These are phyloP conservation scores for Gryllus longicercus DNA, from an alignment of 2,888 invertebrate genomes.

Conservation along the genomic window DNA sequence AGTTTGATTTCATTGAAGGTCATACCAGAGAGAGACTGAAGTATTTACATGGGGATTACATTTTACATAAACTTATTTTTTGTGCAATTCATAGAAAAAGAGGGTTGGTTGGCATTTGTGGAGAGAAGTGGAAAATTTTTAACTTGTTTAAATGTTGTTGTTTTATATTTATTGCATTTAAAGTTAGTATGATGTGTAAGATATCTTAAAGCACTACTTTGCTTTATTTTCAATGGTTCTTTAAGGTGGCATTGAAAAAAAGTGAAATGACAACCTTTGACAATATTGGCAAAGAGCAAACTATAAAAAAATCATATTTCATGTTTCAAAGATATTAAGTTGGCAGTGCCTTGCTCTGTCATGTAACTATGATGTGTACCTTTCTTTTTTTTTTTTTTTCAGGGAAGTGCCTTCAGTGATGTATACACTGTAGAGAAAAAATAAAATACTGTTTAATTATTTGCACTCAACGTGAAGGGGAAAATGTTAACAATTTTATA, in stretches of 20 bases:
- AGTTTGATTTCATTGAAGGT: too few species aligned
- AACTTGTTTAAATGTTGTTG: neutral
- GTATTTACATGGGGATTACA: too few species aligned
- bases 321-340: neutral
- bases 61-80: too few species aligned
- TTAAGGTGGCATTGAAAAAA: too few species aligned
- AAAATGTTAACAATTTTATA: too few species aligned
- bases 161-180: neutral
- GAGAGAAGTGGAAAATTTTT: too few species aligned
- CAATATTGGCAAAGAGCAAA: neutral
- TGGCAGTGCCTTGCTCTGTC: conserved; percentile 17
- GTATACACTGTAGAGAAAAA: neutral
- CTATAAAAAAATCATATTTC: neutral
- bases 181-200: neutral
- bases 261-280: neutral
- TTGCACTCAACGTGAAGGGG: neutral
- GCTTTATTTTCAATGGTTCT: neutral
- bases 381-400: neutral
- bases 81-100: too few species aligned
- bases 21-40: too few species aligned
- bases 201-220: neutral
- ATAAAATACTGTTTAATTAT: neutral
- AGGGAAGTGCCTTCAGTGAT: conserved; percentile 1
- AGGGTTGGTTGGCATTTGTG: too few species aligned
- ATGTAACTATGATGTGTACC: neutral